A percentile compares a stretch with the other conserved stretches of the same genome.
phyloP scores from a whole-genome alignment of 2,888 invertebrate species.

The Xestia ashworthii region DNA sequence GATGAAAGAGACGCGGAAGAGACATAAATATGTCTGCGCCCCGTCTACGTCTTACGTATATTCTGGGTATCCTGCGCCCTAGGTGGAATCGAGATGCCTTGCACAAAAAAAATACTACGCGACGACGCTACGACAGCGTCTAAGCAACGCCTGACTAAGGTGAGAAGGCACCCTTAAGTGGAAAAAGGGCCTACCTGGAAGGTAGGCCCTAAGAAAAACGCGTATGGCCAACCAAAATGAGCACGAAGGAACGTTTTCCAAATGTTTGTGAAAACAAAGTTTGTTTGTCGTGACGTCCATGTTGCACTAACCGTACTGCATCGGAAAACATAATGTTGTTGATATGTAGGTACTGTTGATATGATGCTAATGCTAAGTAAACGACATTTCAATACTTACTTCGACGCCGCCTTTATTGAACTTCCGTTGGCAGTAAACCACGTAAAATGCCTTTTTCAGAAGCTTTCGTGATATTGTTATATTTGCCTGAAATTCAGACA shows the following conservation, averaged over 20 bases:
- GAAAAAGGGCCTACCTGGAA: neutral
- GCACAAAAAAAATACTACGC: neutral
- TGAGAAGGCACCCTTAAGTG: neutral
- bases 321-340: slow-evolving; percentile 40
- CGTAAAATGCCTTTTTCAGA: neutral
- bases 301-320: slow-evolving; percentile 12
- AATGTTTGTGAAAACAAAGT: slow-evolving; percentile 40
- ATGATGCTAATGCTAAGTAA: slow-evolving; percentile 15
- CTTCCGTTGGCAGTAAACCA: neutral
- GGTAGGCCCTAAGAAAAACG: neutral
- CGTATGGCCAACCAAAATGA: neutral
- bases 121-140: neutral
- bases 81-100: neutral
- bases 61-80: no score
- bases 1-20: no score
- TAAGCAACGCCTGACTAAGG: neutral
- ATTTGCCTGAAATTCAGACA: no score
- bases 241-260: slow-evolving; percentile 11
- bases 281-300: slow-evolving; percentile 31
- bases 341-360: slow-evolving; percentile 32
- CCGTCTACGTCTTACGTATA: no score
- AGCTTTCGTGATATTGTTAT: neutral
- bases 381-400: slow-evolving; percentile 6
- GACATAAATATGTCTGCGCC: no score
- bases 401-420: slow-evolving; percentile 5